These are phyloP conservation scores for Alsophila aescularia DNA, from an alignment of 2,888 invertebrate genomes.

Conservation along the genomic window DNA sequence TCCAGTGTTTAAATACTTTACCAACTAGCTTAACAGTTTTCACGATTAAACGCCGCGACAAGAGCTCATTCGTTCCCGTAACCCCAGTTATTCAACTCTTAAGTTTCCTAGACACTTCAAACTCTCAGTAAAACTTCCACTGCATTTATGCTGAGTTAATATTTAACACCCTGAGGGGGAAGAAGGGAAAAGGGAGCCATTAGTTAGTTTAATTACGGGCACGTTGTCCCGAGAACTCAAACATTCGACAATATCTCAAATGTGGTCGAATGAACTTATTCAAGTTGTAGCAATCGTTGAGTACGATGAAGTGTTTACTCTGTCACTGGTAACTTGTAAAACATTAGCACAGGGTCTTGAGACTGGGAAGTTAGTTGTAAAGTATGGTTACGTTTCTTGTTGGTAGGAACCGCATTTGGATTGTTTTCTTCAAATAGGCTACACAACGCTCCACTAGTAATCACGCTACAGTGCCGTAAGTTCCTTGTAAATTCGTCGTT, in stretches of 20 bases:
- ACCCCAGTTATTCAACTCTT: background rate
- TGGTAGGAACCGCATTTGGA: no score
- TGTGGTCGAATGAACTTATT: conserved; percentile 39
- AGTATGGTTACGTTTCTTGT: background rate
- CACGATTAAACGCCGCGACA: conserved; percentile 1
- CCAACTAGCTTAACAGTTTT: background rate
- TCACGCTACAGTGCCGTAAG: no score
- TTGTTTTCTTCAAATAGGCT: no score
- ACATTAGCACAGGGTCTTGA: background rate
- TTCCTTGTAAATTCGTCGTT: no score
- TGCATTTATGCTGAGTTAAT: background rate
- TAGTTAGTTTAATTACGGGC: conserved; percentile 46
- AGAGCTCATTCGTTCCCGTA: background rate
- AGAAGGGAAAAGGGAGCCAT: conserved; percentile 28
- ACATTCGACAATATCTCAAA: conserved; percentile 46
- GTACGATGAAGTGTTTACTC: conserved; percentile 3
- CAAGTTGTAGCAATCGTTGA: conserved; percentile 4
- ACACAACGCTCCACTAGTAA: no score
- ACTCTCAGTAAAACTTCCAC: background rate
- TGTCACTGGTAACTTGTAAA: conserved; percentile 6
- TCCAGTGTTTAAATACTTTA: background rate
- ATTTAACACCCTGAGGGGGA: conserved; percentile 14
- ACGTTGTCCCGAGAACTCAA: conserved; percentile 40
- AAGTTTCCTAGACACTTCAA: background rate
- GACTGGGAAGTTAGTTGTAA: background rate